phyloP scores from a whole-genome alignment of 1,140 invertebrate genomes.

The Leptinotarsa lineolata region DNA sequence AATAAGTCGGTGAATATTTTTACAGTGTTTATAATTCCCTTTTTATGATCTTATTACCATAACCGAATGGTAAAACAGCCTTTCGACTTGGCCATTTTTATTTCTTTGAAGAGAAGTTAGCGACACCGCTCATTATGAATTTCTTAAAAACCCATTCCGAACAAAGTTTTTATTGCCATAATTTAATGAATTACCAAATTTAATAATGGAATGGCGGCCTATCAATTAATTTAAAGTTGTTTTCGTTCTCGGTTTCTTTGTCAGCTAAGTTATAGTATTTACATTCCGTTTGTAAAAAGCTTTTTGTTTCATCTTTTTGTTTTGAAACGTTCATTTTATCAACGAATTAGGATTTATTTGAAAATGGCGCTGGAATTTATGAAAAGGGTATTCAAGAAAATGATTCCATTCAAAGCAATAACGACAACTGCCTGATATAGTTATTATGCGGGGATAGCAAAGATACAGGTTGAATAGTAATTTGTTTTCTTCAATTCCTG shows the following conservation, averaged over 20 bases:
- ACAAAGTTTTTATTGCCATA: conserved; percentile 41
- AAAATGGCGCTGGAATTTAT: background rate
- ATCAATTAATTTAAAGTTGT: conserved; percentile 30
- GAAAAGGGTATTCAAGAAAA: too few species aligned
- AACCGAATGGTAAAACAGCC: conserved; percentile 50
- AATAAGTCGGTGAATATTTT: conserved; percentile 56
- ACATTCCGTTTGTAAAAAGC: conserved; percentile 27
- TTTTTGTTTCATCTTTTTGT: conserved; percentile 13
- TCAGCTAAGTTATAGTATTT: conserved; percentile 27
- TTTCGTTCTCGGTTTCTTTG: conserved; percentile 15
- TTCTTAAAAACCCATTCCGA: conserved; percentile 45
- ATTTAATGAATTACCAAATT: conserved; percentile 46
- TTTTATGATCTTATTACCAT: conserved; percentile 54
- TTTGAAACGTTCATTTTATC: background rate
- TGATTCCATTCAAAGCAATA: too few species aligned
- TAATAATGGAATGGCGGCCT: conserved; percentile 28
- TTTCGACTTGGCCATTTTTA: conserved; percentile 41
- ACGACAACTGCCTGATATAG: too few species aligned
- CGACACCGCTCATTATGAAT: conserved; percentile 46
- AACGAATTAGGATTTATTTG: conserved; percentile 4
- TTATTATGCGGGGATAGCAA: too few species aligned
- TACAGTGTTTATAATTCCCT: conserved; percentile 57
- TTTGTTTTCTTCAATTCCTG: too few species aligned
- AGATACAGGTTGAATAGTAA: too few species aligned
- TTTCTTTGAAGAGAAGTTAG: conserved; percentile 36